Evolutionary conservation across 2,888 invertebrate species (phyloP).

Genomic region (Heteromurus nitidus): DNA sequence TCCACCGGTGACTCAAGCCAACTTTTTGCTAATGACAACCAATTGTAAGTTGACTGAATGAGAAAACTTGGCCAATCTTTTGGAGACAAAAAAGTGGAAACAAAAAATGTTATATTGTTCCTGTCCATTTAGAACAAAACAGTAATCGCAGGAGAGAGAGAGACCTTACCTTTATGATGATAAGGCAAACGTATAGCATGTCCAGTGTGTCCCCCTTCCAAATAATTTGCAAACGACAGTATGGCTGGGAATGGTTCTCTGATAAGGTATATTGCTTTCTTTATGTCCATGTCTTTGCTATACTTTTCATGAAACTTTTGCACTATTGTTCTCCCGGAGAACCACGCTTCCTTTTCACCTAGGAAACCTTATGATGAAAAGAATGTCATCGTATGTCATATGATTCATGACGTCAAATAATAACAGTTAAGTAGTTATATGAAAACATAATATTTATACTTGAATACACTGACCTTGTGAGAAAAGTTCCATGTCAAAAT

Average conservation of each 20-base stretch:
- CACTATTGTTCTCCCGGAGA: constrained; percentile 74
- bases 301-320: constrained; percentile 75
- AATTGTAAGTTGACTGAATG: constrained; percentile 71
- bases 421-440: too few species aligned
- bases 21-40: constrained; percentile 73
- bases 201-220: constrained; percentile 75
- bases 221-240: constrained; percentile 74
- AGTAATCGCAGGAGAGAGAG: neutral
- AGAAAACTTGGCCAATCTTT: constrained; percentile 74
- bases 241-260: constrained; percentile 75
- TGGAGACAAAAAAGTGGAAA: neutral
- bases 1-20: constrained; percentile 72
- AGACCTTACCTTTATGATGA: constrained; percentile 73
- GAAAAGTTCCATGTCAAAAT: constrained; percentile 74
- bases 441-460: too few species aligned
- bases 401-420: too few species aligned
- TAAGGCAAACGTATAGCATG: constrained; percentile 74
- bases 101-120: neutral
- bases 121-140: neutral
- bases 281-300: constrained; percentile 61
- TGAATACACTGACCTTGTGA: constrained; percentile 73
- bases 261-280: constrained; percentile 74
- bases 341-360: constrained; percentile 74
- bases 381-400: too few species aligned
- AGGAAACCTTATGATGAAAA: constrained; percentile 75